Base-by-base conservation (phyloP, 1,140 invertebrate species). In the Macrotrachela quadricornifera region DNA sequence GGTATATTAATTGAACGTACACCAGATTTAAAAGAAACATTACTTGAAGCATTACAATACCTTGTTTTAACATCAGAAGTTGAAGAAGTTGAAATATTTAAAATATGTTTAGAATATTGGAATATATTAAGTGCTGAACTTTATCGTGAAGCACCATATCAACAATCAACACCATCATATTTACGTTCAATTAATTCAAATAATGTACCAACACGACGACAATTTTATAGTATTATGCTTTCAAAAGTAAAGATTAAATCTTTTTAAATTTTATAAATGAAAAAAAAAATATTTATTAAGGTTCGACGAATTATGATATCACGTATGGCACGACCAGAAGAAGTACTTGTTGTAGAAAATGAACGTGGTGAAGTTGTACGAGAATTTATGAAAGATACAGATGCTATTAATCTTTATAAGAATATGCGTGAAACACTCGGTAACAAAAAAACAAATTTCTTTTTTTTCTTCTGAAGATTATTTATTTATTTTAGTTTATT, bases 331-430 rank as follows among this genome's bases (percentile, higher is more conserved):
- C 97, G 96, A 69, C 94, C 94, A 0, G 94, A 99, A 71, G 94
- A 99, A 74, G 94, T 99, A 9, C 74, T 99, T n/a, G 88, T 99
- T 50, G 92, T 99, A n/a, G 92, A 99, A 71, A 99, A 97, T 76
- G 94, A 99, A 69, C 94, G 97, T 71, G 94, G 94, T 30, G 94
- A 99, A 74, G 91, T 97, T 50, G 91, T 99, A 1, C 72, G 94
- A 47, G 94, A 99, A 70, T 94, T 97, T 65, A 95, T 99, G 85
- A 96, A 96, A 71, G 94, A 99, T 69, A 99, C 94, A 43, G 94
- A 99, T 74, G 86, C 91, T 11, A 96, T 99, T 59, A 94, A 94
- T 73, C 75, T 99, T 61, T 99, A 99, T 70, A 97, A 96, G 72
- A 97, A 91, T 64, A 99, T 99, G 94, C 77, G 91, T 58, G 94